Evolutionary conservation across 2,797 vertebrate genomes (phyloP).

Genomic region (Selene dorsalis): DNA sequence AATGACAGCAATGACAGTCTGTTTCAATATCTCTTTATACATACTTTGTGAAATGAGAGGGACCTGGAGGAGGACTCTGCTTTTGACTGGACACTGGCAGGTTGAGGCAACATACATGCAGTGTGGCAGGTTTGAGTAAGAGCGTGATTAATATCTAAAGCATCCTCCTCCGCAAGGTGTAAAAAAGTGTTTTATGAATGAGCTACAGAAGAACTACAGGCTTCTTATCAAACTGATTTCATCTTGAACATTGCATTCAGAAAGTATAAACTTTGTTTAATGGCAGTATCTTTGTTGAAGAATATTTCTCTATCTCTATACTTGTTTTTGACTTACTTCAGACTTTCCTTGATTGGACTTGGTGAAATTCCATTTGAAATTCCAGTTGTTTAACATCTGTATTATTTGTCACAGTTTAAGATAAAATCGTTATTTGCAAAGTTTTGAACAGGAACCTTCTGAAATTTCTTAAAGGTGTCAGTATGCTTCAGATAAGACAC

Average conservation of each 20-base stretch:
- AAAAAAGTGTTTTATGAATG: neutral
- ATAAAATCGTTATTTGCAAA: neutral
- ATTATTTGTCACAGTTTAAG: neutral
- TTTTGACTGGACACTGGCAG: conserved; percentile 45
- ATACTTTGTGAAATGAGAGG: conserved; percentile 74
- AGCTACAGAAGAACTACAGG: too few relatives aligned
- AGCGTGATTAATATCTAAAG: neutral
- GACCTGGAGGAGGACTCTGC: conserved; percentile 34
- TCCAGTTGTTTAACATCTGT: too few relatives aligned
- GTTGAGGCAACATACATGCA: conserved; percentile 23
- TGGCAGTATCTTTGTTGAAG: neutral
- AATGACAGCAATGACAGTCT: conserved; percentile 76
- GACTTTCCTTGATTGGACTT: neutral
- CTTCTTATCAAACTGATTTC: conserved; percentile 1
- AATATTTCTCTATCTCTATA: neutral
- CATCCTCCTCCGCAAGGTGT: neutral
- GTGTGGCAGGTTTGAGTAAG: too few relatives aligned
- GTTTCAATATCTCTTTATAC: conserved; percentile 76
- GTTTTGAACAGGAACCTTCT: neutral
- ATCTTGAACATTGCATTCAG: neutral
- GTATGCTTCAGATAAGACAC: neutral
- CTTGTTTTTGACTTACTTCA: neutral
- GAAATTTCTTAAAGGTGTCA: neutral
- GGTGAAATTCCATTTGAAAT: neutral
- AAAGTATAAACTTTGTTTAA: neutral